A percentile compares a stretch with the other conserved stretches of the same genome.
Conservation (phyloP, 2,888 invertebrate genomes). For the Drosophila neutralis region DNA sequence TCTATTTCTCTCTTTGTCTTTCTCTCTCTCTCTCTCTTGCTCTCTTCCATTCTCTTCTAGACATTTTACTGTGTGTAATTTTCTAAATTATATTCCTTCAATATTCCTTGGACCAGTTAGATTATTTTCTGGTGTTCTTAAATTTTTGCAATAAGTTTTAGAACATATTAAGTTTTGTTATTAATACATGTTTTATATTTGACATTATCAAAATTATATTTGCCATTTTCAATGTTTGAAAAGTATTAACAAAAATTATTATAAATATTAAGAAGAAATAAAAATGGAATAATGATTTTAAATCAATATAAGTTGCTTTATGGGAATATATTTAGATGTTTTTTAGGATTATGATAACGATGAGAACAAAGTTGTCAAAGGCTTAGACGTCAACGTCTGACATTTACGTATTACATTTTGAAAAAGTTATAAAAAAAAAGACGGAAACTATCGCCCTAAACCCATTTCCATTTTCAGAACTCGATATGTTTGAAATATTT, state of each 20-base stretch:
- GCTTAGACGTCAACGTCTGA: not conserved
- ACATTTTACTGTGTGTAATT: too few species aligned
- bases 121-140: not conserved
- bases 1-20: too few species aligned
- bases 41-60: too few species aligned
- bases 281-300: not conserved
- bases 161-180: not conserved
- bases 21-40: too few species aligned
- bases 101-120: too few species aligned
- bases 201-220: too few species aligned
- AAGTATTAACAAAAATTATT: too few species aligned
- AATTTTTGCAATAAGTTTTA: not conserved
- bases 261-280: too few species aligned
- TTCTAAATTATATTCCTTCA: too few species aligned
- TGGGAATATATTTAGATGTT: not conserved
- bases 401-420: not conserved
- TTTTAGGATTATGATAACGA: not conserved
- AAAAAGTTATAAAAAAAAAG: not conserved
- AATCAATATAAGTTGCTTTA: not conserved
- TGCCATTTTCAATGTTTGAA: not conserved
- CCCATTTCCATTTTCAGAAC: not conserved
- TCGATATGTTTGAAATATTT: constrained; percentile 38
- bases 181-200: too few species aligned
- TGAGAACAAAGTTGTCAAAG: not conserved
- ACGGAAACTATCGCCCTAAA: too few species aligned